Evolutionary conservation across 2,888 invertebrate genomes (phyloP), one percentile per base, ranked within the genome.

Genomic region (Macroteleia sp.): DNA sequence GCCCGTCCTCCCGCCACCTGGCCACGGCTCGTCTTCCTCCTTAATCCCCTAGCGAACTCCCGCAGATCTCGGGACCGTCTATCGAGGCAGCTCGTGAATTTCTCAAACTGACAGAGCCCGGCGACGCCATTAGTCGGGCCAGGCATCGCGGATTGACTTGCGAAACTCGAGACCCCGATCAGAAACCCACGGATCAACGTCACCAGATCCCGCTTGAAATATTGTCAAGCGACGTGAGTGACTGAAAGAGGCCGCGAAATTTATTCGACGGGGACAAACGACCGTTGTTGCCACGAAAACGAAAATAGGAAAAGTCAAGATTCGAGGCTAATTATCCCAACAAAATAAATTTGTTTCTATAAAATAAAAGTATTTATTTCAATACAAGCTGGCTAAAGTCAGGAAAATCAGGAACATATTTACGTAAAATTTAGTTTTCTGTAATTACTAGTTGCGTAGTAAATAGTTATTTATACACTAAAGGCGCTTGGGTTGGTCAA

Each of bases 151-250:
- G 66, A 71, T 77, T 61, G 77, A 77, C 71, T 71, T 66, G 54
- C 66, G 71, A 71, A 71, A 71, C 77, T 50, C 54, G 61, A 54
- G 41, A 61, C 56, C 56, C 48, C 61, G 64, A 70, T 76, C 70
- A 61, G 64, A 70, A 66, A 50, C 44, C 46, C 57, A 70, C 76
- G 77, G 70, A 77, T 77, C 70, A 59, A 66, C 70, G 64, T 70
- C 64, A 57, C 56, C 46, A 8, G 30, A 50, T 12, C 16, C 48
- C 22, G 48, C 25, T 32, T 75, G 66, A 75, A 75, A 64, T 67
- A 67, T 67, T 32, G 69, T 62, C 56, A 52, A 39, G 48, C 41
- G 42, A 39, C 20, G 48, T 28, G 62, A 71, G 25, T 71, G 71
- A 62, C 62, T 56, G 52, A 62, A 71, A 30, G 71, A 42, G 50